Evolutionary conservation across 2,888 invertebrate species (phyloP).

Genomic region (Pseudococcus longispinus): DNA sequence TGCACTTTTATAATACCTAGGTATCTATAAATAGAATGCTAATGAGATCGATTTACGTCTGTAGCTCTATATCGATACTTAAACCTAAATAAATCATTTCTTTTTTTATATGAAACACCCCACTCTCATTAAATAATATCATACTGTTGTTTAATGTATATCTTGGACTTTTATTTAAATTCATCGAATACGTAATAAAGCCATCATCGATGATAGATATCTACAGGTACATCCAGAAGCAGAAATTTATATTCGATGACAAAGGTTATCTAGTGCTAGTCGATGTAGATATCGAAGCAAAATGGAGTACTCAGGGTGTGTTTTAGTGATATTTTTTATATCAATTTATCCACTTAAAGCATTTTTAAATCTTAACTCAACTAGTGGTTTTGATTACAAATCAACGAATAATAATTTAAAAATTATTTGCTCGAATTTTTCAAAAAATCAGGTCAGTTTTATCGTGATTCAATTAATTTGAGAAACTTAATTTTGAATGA

Average conservation of each 20-base stretch:
- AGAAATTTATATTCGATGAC: neutral
- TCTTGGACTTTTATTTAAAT: neutral
- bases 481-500: neutral
- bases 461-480: neutral
- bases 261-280: neutral
- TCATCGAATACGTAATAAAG: conserved; percentile 23
- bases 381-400: neutral
- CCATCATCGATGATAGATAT: neutral
- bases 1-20: too few relatives aligned
- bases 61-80: too few relatives aligned
- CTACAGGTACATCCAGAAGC: neutral
- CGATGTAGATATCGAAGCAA: neutral
- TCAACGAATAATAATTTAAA: neutral
- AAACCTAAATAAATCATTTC: too few relatives aligned
- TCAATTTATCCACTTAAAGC: neutral
- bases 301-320: neutral
- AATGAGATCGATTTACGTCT: too few relatives aligned
- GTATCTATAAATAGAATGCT: too few relatives aligned
- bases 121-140: too few relatives aligned
- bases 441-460: neutral
- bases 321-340: neutral
- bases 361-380: neutral
- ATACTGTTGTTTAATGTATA: too few relatives aligned
- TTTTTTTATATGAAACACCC: too few relatives aligned
- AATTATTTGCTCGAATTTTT: neutral